These are phyloP conservation scores for Halcyon leucocephala DNA, from an alignment of 2,797 vertebrate genomes.

Conservation along the genomic window DNA sequence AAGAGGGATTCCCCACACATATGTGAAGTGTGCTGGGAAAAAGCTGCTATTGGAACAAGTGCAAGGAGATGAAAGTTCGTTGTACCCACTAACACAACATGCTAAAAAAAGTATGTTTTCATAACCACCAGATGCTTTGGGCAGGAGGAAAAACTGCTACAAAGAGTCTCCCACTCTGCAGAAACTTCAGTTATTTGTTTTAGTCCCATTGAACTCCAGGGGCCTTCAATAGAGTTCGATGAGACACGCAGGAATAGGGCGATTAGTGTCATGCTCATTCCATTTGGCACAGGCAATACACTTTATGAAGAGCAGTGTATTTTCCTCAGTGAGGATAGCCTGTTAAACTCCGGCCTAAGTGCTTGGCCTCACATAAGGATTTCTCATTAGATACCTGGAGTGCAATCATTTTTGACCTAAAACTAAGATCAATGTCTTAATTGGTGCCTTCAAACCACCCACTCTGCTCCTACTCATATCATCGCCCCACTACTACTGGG, in stretches of 20 bases:
- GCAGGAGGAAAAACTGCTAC: not conserved
- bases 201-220: not conserved
- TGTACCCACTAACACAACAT: not conserved
- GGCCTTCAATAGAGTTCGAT: not conserved
- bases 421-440: not conserved
- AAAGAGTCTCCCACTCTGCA: not conserved
- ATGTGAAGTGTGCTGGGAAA: not conserved
- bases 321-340: not conserved
- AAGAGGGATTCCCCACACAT: not conserved
- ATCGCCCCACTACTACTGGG: not conserved
- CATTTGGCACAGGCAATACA: not conserved
- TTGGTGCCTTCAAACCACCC: not conserved
- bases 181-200: not conserved
- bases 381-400: not conserved
- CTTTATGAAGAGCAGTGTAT: not conserved
- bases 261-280: too few species aligned
- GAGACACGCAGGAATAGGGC: too few species aligned
- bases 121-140: not conserved
- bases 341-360: not conserved
- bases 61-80: not conserved
- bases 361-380: not conserved
- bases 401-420: not conserved
- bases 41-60: not conserved
- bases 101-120: not conserved
- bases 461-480: not conserved